Base-by-base conservation (phyloP, 92 coral and sea anemone genomes). In the Siderastrea radians region DNA sequence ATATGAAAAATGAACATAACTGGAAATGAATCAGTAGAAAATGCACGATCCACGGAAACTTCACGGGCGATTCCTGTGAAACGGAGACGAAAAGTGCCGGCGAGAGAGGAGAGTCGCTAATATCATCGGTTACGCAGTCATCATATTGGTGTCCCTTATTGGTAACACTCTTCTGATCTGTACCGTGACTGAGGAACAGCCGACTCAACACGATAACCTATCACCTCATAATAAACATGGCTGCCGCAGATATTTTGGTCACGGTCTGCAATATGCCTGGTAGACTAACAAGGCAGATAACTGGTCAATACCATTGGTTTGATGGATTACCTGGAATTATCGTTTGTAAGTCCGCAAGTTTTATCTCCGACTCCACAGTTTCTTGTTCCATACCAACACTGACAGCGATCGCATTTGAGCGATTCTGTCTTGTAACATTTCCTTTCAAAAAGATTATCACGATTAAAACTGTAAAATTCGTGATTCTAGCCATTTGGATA, bases 221-320 rank as follows among this genome's bases (percentile, higher is more conserved):
- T 88, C 90, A 85, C 72, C 93, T 94, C 10, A 94, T 94, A 48
- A 61, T 92, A 84, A 94, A 94, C 87, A 91, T 94, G 94, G 96
- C 96, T 16, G 92, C 84, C 68, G 93, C 94, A 7, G 96, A 94
- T 80, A 83, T 94, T 17, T 83, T 94, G 68, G 90, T 94, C 49
- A 94, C 96, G 7, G 89, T 94, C 47, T 94, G 92, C 57, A 94
- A 94, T 77, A 91, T 94, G 94, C 96, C 96, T 16, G 92, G 94
- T 49, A 88, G 92, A 67, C 78, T 94, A 58, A 72, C 87, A 26
- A 94, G 92, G 64, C 88, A 91, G 73, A 85, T 94, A 85, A 94
- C 96, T 45, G 93, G 90, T 64, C 85, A 74, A 64, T 57, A 90
- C 52, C 93, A 94, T 86, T 94, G 96, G 96, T 77, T 91, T 38